A percentile compares a stretch with the other conserved stretches of the same genome.
These are phyloP conservation scores for Stictocephala bisonia DNA, from an alignment of 2,888 invertebrate genomes.

Conservation along the genomic window DNA sequence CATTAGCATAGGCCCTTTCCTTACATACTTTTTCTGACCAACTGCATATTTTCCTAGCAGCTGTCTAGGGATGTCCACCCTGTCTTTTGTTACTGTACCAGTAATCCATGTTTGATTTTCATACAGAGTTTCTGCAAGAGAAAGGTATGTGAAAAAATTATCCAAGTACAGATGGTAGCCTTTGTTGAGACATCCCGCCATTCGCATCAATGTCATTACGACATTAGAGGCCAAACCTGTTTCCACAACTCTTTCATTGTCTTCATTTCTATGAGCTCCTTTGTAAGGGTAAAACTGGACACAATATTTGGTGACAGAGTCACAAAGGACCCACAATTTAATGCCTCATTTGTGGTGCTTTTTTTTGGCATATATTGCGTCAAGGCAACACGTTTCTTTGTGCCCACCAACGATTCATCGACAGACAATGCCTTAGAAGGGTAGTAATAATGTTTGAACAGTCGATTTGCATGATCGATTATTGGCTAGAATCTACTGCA, in stretches of 20 bases:
- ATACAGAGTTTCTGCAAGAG: conserved; percentile 25
- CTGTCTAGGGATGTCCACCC: conserved; percentile 15
- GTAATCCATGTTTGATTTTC: conserved; percentile 15
- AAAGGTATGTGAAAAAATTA: conserved; percentile 36
- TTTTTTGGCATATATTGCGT: conserved; percentile 41
- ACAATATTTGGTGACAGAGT: conserved; percentile 42
- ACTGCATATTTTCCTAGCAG: conserved; percentile 14
- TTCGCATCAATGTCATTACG: conserved; percentile 22
- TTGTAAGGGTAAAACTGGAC: conserved; percentile 37
- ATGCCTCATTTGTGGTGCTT: conserved; percentile 43
- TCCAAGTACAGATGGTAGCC: conserved; percentile 36
- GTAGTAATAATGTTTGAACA: conserved; percentile 32
- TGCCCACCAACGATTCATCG: conserved; percentile 42
- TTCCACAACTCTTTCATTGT: conserved; percentile 27
- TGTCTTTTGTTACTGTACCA: conserved; percentile 41
- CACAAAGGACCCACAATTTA: conserved; percentile 45
- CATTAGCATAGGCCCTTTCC: conserved; percentile 36
- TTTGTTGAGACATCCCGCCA: conserved; percentile 33
- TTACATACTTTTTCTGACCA: conserved; percentile 30
- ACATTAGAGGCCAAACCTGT: conserved; percentile 31
- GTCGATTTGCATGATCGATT: conserved; percentile 39
- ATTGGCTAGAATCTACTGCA: conserved; percentile 34
- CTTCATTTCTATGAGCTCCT: conserved; percentile 9
- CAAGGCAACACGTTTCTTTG: conserved; percentile 22
- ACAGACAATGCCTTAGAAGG: conserved; percentile 28